A percentile compares a stretch with the other conserved stretches of the same genome.
Evolutionary conservation across 2,113 vertebrate genomes (phyloP).

Genomic region (Hylia prasina): DNA sequence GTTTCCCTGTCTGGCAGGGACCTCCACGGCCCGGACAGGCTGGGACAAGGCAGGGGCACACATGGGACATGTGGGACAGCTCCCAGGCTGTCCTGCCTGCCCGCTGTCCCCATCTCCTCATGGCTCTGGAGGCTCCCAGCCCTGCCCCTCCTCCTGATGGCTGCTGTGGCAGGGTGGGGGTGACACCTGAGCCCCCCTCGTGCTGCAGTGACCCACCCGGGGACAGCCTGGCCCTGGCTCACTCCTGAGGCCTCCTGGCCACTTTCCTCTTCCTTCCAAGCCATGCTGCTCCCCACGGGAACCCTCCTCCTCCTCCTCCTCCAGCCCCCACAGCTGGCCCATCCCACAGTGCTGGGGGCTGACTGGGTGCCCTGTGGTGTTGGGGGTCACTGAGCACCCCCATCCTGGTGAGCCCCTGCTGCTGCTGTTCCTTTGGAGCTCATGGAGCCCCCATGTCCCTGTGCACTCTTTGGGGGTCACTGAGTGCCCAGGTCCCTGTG

Average conservation of each 20-base stretch:
- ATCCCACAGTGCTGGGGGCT: neutral
- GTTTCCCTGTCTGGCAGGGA: neutral
- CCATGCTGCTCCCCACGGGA: neutral
- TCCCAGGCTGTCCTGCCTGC: neutral
- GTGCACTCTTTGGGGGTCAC: neutral
- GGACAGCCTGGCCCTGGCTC: neutral
- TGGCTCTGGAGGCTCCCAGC: neutral
- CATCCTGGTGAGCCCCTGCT: too few species aligned
- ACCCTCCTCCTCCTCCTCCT: neutral
- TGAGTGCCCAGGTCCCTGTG: neutral
- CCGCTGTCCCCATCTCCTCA: neutral
- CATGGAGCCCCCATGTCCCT: rapidly evolving
- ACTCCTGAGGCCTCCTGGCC: neutral
- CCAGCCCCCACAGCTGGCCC: neutral
- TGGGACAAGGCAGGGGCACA: neutral
- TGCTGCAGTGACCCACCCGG: neutral
- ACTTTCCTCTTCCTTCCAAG: neutral
- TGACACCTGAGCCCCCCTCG: rapidly evolving
- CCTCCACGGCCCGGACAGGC: neutral
- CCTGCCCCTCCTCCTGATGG: neutral
- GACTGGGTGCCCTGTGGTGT: rapidly evolving
- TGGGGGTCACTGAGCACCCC: neutral
- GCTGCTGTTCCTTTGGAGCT: neutral
- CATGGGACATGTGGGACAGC: neutral
- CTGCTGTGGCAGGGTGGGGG: neutral